phyloP scores from a whole-genome alignment of 2,113 vertebrate species.

The Agapornis roseicollis region DNA sequence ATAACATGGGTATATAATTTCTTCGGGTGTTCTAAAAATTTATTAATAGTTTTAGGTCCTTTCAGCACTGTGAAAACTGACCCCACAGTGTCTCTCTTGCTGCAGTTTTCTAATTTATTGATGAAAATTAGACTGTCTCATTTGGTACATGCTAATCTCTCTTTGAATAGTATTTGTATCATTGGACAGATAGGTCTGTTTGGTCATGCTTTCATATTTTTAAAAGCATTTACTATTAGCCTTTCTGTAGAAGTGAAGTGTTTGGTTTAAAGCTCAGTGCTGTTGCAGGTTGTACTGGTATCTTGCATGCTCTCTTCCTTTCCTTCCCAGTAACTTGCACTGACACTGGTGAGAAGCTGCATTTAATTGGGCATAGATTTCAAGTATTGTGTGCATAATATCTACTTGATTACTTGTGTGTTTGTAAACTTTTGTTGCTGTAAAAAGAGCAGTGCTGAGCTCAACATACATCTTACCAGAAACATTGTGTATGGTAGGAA shows the following conservation, averaged over 20 bases:
- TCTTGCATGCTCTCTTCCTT: neutral
- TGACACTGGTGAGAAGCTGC: neutral
- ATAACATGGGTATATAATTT: neutral
- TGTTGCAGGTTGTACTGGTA: neutral
- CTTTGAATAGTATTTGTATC: neutral
- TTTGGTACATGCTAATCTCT: neutral
- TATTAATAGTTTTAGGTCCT: constrained; percentile 2
- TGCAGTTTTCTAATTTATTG: neutral
- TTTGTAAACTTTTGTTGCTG: neutral
- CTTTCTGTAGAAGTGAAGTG: neutral
- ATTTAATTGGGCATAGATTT: neutral
- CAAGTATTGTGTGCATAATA: neutral
- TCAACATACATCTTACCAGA: neutral
- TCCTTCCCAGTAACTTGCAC: neutral
- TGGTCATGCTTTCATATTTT: neutral
- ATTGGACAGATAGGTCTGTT: neutral
- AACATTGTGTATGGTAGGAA: neutral
- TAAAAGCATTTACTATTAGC: neutral
- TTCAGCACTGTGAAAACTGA: neutral
- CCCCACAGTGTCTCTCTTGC: neutral
- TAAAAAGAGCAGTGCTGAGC: neutral
- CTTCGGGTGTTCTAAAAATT: neutral
- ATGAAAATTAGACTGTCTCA: neutral
- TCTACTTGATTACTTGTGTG: neutral
- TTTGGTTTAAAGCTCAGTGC: neutral